A percentile compares a stretch with the other conserved stretches of the same genome.
Evolutionary conservation across 64 coral and sea anemone genomes (phyloP).

Genomic region (Anthopleura sola): DNA sequence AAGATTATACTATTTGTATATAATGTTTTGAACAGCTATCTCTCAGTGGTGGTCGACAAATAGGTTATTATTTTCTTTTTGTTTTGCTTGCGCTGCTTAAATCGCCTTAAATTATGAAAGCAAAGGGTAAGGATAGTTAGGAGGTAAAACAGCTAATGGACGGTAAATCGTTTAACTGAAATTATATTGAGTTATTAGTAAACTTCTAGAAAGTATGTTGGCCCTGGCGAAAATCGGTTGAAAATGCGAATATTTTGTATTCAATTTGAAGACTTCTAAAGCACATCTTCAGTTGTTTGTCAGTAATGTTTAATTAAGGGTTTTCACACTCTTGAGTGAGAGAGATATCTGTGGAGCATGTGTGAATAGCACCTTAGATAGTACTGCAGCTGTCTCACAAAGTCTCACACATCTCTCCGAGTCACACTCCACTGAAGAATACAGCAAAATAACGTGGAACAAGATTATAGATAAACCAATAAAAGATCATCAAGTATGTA

Average conservation of each 20-base stretch:
- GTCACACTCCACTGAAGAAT: neutral
- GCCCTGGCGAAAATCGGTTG: neutral
- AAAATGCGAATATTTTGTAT: neutral
- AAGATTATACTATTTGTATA: neutral
- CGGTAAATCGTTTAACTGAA: neutral
- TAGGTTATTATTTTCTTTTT: neutral
- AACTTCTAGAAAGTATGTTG: slow-evolving; percentile 5
- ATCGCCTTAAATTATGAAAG: neutral
- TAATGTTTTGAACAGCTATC: neutral
- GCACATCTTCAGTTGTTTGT: neutral
- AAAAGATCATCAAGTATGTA: slow-evolving; percentile 3
- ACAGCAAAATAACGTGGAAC: neutral
- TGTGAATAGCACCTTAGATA: neutral
- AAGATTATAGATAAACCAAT: slow-evolving; percentile 24
- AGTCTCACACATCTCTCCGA: neutral
- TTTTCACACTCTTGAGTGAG: neutral
- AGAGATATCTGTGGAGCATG: neutral
- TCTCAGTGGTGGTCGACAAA: neutral
- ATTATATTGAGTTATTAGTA: neutral
- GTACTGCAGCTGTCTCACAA: neutral
- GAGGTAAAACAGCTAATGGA: neutral
- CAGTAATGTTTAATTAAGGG: neutral
- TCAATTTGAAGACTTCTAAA: neutral
- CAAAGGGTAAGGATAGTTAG: neutral
- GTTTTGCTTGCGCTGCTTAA: neutral